Conservation (phyloP, 92 coral and sea anemone genomes). For the Parazoanthus atlanticus region DNA sequence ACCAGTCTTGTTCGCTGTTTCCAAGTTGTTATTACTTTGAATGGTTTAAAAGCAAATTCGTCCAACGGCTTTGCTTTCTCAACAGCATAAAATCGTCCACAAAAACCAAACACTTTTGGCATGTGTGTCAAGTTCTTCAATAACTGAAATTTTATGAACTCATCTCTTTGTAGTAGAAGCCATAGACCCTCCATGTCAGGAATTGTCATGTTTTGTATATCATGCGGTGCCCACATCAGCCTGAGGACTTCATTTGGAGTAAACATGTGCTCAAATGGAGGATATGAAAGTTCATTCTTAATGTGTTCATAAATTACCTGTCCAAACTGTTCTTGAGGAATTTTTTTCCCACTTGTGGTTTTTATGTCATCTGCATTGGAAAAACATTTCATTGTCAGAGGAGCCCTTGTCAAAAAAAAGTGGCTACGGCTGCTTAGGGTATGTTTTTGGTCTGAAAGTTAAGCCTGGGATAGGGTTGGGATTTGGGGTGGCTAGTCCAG, state of each 20-base stretch:
- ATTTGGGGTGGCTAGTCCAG: no score
- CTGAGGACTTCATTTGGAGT: conserved; percentile 59
- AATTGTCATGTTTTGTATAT: conserved; percentile 52
- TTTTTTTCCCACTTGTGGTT: background rate
- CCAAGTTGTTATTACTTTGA: conserved; percentile 73
- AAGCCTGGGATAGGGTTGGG: no score
- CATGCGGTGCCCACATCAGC: conserved; percentile 72
- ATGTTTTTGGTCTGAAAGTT: no score
- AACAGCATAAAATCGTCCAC: conserved; percentile 87
- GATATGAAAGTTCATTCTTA: conserved; percentile 47
- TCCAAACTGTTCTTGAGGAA: conserved; percentile 31
- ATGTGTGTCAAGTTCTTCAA: conserved; percentile 77
- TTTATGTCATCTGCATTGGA: conserved; percentile 21
- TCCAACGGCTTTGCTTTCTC: conserved; percentile 75
- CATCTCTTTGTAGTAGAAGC: conserved; percentile 80
- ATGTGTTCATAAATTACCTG: conserved; percentile 65
- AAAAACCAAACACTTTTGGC: conserved; percentile 86
- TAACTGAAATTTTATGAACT: conserved; percentile 78
- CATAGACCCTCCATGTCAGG: conserved; percentile 85
- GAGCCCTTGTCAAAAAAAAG: no score
- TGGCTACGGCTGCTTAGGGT: no score
- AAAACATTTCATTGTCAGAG: no score
- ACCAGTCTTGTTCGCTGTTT: conserved; percentile 64
- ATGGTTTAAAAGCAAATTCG: conserved; percentile 46
- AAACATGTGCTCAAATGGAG: conserved; percentile 41